phyloP scores from a whole-genome alignment of 1,140 invertebrate genomes.

The Drosophila jambulina region DNA sequence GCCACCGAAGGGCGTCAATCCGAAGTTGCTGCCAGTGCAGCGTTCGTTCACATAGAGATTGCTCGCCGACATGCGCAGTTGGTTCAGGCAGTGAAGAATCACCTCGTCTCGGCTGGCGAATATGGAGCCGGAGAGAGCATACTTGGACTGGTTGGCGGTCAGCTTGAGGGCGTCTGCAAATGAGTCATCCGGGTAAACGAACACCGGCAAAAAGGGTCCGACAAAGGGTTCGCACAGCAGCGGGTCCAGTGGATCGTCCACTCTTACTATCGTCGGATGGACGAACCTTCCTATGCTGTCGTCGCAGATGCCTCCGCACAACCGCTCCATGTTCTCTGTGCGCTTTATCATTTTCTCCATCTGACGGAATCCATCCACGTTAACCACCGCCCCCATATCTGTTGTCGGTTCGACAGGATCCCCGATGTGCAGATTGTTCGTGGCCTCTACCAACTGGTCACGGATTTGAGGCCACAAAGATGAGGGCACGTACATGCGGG shows the following conservation, averaged over 20 bases:
- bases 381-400: constrained; percentile 97
- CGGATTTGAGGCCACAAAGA: constrained; percentile 90
- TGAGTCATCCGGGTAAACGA: constrained; percentile 93
- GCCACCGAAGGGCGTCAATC: constrained; percentile 99
- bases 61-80: constrained; percentile 93
- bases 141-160: constrained; percentile 92
- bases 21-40: constrained; percentile 98
- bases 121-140: constrained; percentile 96
- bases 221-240: constrained; percentile 98
- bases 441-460: constrained; percentile 13
- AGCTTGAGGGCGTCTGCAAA: constrained; percentile 85
- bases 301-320: constrained; percentile 95
- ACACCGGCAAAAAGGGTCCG: constrained; percentile 96
- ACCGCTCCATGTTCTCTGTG: constrained; percentile 92
- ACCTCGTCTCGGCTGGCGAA: constrained; percentile 94
- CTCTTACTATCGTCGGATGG: constrained; percentile 96
- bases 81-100: constrained; percentile 89
- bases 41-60: constrained; percentile 99
- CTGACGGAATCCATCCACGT: constrained; percentile 94
- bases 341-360: constrained; percentile 95
- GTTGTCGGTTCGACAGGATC: constrained; percentile 92
- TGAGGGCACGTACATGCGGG: constrained; percentile 96
- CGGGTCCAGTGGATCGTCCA: constrained; percentile 93
- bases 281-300: constrained; percentile 96
- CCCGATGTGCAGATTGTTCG: constrained; percentile 91